These are phyloP conservation scores for Actias luna DNA, from an alignment of 2,888 invertebrate species.

Conservation along the genomic window DNA sequence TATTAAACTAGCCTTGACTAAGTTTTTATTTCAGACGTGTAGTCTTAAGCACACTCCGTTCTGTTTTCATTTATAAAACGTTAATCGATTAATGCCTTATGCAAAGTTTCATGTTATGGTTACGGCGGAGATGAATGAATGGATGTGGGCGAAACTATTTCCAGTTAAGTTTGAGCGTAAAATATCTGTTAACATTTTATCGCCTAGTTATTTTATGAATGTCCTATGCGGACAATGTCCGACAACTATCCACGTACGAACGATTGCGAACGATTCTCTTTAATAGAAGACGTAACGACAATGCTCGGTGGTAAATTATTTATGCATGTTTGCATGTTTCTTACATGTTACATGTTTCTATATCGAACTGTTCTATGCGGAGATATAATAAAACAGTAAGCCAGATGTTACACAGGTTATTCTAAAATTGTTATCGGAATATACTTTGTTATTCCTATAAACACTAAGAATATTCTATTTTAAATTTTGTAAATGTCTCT, in stretches of 20 bases:
- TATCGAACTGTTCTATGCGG: too few relatives aligned
- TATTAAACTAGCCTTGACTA: too few relatives aligned
- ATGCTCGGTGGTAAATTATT: not conserved
- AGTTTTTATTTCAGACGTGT: too few relatives aligned
- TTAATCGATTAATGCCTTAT: not conserved
- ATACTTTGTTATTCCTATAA: too few relatives aligned
- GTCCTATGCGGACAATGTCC: not conserved
- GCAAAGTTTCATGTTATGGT: not conserved
- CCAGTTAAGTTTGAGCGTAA: not conserved
- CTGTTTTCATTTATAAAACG: not conserved
- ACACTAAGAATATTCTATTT: too few relatives aligned
- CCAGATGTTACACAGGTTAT: too few relatives aligned
- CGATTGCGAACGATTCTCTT: not conserved
- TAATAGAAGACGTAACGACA: not conserved
- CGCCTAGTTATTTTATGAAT: not conserved
- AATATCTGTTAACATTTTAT: not conserved
- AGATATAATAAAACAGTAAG: too few relatives aligned
- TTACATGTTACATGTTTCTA: too few relatives aligned
- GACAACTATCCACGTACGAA: not conserved
- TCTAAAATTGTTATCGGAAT: too few relatives aligned
- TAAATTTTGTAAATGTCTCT: too few relatives aligned
- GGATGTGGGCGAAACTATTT: not conserved
- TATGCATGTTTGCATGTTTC: not conserved
- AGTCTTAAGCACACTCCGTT: too few relatives aligned
- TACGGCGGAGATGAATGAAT: not conserved